Base-by-base conservation (phyloP, 2,113 vertebrate genomes). In the Seriola rivoliana region DNA sequence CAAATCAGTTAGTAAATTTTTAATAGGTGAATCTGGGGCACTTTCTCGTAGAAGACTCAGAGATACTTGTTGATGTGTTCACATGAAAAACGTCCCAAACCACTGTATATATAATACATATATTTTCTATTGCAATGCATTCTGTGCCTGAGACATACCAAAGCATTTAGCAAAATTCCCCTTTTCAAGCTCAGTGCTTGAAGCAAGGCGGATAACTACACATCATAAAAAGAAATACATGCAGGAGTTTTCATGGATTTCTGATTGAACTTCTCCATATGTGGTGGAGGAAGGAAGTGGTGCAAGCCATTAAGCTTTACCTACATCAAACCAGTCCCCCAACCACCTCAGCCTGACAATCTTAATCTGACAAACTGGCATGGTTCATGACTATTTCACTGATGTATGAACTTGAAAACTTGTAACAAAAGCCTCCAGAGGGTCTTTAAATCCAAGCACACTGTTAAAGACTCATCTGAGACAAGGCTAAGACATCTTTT, bases 391-490 rank as follows among this genome's bases (percentile, higher is more conserved):
- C 80, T 71, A 63, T 82, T 88, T 79, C 64, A 84, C 42, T 86
- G 83, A 89, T 85, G 83, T 82, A 85, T 78, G 69, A 86, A 85
- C 82, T 86, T 82, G 25, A 90, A 91, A 85, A 88, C 50, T 48
- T 80, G 77, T 69, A 81, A 86, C 62, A 88, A 89, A 90, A 73
- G 71, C 70, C 88, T 76, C 67, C 52, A 75, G 72, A 80, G 80
- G 74, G 64, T 82, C 62, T 85, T 85, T 86, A 86, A 88, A 89
- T 62, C 59, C 57, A 65, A 88, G 84, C 66, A 75, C 44, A 73
- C 40, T 42, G 74, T 79, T 80, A 81, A 85, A 90, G 62, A 80
- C 70, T 57, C 69, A 74, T 84, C 57, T 82, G 82, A 82, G 82
- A 88, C 75, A 71, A 82, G 82, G 55, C 68, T 69, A 29, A 48